Conservation (phyloP, 2,113 vertebrate genomes). For the Chloroceryle aenea region DNA sequence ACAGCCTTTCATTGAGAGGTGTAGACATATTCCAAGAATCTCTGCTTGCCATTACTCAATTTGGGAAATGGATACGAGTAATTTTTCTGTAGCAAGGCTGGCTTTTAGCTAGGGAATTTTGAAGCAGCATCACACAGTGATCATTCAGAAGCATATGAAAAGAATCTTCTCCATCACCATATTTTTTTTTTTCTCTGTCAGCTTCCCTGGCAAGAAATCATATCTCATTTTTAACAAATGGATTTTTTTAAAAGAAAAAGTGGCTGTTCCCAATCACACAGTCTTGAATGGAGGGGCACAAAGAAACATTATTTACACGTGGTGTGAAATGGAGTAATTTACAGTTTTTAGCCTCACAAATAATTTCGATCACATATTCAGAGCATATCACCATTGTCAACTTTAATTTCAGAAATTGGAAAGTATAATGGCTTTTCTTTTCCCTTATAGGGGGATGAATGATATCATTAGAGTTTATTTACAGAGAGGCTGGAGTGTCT, state of each 20-base stretch:
- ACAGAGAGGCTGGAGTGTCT: not conserved
- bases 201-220: slow-evolving; percentile 53
- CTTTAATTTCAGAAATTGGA: slow-evolving; percentile 44
- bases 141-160: slow-evolving; percentile 56
- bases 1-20: slow-evolving; percentile 12
- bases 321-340: slow-evolving; percentile 42
- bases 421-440: slow-evolving; percentile 32
- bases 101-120: slow-evolving; percentile 53
- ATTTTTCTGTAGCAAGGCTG: slow-evolving; percentile 29
- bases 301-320: slow-evolving; percentile 36
- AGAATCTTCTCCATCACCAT: slow-evolving; percentile 53
- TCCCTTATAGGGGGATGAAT: not conserved
- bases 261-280: slow-evolving; percentile 16
- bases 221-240: slow-evolving; percentile 45
- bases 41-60: slow-evolving; percentile 54
- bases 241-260: slow-evolving; percentile 33
- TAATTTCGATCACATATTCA: slow-evolving; percentile 58
- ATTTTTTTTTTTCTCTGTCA: slow-evolving; percentile 46
- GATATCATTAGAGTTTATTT: slow-evolving; percentile 23
- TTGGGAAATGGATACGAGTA: slow-evolving; percentile 27
- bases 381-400: not conserved
- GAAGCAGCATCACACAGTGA: slow-evolving; percentile 38
- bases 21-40: slow-evolving; percentile 22
- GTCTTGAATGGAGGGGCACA: slow-evolving; percentile 12
- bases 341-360: slow-evolving; percentile 12